Base-by-base conservation (phyloP, 2,113 vertebrate genomes). In the Burhinus oedicnemus region DNA sequence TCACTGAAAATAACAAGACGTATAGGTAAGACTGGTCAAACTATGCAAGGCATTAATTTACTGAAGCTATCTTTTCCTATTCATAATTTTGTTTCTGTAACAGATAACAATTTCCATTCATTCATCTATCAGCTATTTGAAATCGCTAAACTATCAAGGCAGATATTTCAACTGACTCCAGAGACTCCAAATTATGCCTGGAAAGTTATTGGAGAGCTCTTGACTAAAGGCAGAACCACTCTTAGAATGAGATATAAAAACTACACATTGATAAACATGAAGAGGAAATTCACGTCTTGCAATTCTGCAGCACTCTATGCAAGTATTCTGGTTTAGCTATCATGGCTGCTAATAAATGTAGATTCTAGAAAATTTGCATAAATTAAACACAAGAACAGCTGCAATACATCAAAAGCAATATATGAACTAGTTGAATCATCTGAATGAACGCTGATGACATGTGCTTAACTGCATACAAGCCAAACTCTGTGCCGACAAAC, bases 401-500 rank as follows among this genome's bases (percentile, higher is more conserved):
- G 96, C 93, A 94, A 88, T 93, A 90, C 38, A 90, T 97, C 90
- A 95, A 96, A 96, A 81, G 95, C 75, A 92, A 57, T 92, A 77
- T 72, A 96, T 40, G 83, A 96, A 95, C 75, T 61, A 69, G 84
- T 91, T 91, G 92, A 96, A 90, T 74, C 2, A 34, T 88, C 45
- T 96, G 92, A 97, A 95, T 96, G 93, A 95, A 94, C 93, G 89
- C 58, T 96, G 95, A 95, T 96, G 96, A 96, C 84, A 83, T 29
- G 65, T 57, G 78, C 93, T 88, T 72, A 93, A 62, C 78, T 58
- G 92, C 74, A 69, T 22, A n/a, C 74, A 66, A 96, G 82, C 78
- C 90, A 91, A 95, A 88, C 84, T 90, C 70, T 77, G 87, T 64
- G 27, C 57, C 87, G 90, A 94, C 49, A 94, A 76, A 94, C 68